These are phyloP conservation scores for Cuniculus paca DNA, from an alignment of 2,797 vertebrate species.

Conservation along the genomic window DNA sequence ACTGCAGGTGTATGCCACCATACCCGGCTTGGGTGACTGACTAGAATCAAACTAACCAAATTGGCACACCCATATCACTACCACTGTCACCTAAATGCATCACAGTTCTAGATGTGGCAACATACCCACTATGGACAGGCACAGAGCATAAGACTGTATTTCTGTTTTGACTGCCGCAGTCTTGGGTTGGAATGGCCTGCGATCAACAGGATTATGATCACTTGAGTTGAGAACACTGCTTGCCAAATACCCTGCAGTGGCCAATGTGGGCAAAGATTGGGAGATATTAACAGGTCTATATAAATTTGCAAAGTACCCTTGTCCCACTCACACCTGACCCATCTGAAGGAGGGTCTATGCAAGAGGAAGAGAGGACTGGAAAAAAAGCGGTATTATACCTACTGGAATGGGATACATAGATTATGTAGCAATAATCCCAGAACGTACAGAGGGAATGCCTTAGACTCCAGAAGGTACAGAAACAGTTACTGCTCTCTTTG, in stretches of 20 bases:
- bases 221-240: neutral
- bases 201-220: neutral
- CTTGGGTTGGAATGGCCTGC: neutral
- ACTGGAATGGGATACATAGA: neutral
- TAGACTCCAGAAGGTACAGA: neutral
- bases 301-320: neutral
- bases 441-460: neutral
- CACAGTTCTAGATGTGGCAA: neutral
- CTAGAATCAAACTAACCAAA: neutral
- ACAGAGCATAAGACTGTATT: neutral
- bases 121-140: neutral
- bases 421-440: neutral
- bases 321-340: neutral
- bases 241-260: neutral
- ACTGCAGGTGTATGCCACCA: neutral
- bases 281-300: neutral
- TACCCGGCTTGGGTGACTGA: neutral
- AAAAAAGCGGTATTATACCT: neutral
- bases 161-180: neutral
- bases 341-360: slow-evolving; percentile 8
- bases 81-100: neutral
- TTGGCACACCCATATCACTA: neutral
- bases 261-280: neutral
- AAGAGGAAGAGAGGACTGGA: neutral
- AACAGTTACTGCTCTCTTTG: slow-evolving; percentile 1